Evolutionary conservation across 2,797 vertebrate genomes (phyloP).

Genomic region (Eulemur albifrons): DNA sequence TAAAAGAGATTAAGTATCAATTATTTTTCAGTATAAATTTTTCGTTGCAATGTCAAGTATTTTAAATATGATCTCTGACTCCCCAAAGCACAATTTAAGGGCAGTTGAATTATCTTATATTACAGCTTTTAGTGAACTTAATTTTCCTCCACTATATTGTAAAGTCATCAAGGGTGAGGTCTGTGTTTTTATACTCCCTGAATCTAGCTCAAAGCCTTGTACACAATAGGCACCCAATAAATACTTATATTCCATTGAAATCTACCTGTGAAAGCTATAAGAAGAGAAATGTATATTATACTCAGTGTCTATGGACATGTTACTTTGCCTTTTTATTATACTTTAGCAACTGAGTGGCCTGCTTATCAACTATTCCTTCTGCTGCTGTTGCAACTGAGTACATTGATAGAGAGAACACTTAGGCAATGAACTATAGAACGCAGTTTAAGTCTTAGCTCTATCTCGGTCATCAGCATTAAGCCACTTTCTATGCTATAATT

Average conservation of each 20-base stretch:
- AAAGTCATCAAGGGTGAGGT: background rate
- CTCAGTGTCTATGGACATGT: background rate
- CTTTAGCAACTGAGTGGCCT: background rate
- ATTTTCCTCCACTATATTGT: background rate
- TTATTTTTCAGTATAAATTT: conserved; percentile 42
- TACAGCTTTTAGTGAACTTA: background rate
- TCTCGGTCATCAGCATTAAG: background rate
- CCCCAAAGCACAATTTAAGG: background rate
- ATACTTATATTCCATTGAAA: background rate
- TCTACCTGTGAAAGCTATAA: background rate
- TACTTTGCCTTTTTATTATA: background rate
- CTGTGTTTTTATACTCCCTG: background rate
- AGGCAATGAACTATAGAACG: background rate
- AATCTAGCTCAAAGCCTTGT: background rate
- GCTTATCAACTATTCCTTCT: background rate
- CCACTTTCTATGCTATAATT: background rate
- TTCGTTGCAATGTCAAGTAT: conserved; percentile 32
- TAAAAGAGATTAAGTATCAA: conserved; percentile 56
- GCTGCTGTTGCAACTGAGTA: background rate
- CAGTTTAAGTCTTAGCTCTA: background rate
- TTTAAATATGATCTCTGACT: conserved; percentile 35
- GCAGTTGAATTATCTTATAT: background rate
- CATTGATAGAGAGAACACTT: background rate
- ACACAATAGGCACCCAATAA: background rate
- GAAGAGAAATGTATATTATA: background rate